A percentile compares a stretch with the other conserved stretches of the same genome.
These are phyloP conservation scores for Cygnus olor DNA, from an alignment of 2,797 vertebrate species.

Conservation along the genomic window DNA sequence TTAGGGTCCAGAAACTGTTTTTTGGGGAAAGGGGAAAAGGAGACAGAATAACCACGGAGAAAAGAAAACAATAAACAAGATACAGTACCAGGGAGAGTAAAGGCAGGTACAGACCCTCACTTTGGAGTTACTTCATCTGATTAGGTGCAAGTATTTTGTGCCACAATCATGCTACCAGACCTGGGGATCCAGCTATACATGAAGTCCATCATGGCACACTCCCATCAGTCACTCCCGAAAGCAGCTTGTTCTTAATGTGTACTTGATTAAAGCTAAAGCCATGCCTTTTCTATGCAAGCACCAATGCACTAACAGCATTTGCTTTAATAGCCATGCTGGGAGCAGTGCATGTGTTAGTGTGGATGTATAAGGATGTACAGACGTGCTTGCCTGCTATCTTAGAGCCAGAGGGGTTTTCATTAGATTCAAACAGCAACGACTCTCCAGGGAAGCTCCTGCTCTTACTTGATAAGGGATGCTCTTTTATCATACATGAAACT, in stretches of 20 bases:
- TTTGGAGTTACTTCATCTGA: neutral
- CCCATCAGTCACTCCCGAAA: neutral
- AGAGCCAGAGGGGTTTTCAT: constrained; percentile 55
- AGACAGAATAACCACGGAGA: neutral
- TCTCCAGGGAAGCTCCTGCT: constrained; percentile 72
- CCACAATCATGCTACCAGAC: neutral
- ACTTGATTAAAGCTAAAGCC: neutral
- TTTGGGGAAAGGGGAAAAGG: neutral
- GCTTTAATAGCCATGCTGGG: neutral
- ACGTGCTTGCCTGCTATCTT: neutral
- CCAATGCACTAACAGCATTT: neutral
- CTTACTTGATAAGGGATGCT: constrained; percentile 79
- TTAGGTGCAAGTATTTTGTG: neutral
- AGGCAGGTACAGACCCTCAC: neutral
- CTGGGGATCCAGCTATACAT: neutral
- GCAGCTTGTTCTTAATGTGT: neutral
- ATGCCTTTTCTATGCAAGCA: rapidly evolving
- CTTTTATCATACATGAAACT: constrained; percentile 72
- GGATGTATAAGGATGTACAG: neutral
- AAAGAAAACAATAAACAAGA: neutral
- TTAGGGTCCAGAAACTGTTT: neutral
- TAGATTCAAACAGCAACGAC: constrained; percentile 63
- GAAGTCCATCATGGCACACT: neutral
- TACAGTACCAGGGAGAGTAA: neutral
- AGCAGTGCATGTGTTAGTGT: neutral